Base-by-base conservation (phyloP, 2,113 vertebrate species). In the Crotalus horridus region DNA sequence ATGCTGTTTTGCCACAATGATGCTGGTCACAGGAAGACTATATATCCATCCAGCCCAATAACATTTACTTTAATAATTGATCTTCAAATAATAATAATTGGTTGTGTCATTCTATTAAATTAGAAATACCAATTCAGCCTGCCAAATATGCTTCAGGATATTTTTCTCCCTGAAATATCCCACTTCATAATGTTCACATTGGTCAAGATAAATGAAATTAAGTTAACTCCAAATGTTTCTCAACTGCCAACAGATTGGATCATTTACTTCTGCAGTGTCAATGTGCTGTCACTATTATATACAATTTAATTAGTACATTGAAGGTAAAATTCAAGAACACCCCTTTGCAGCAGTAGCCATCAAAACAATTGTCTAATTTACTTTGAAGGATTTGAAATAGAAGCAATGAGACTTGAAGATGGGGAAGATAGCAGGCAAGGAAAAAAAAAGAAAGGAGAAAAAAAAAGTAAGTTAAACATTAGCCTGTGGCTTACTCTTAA, bases 141-240 rank as follows among this genome's bases (percentile, higher is more conserved):
- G 85, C 23, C 29, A n/a, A 61, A 64, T 46, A 51, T n/a, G n/a
- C 87, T 64, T n/a, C 48, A 26, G 39, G 88, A 69, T 29, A 90
- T 92, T 48, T n/a, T 20, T 17, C 55, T 85, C 11, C 29, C 51
- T 51, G 29, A 56, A 64, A 86, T 59, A 89, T 51, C 10, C 48
- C 24, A 48, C 39, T 94, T 92, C 91, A 39, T 69, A 94, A 24
- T 92, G 51, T 46, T 92, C 88, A 69, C 88, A 87, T 94, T 94
- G 93, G 93, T 94, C 91, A 92, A 56, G 81, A 87, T 90, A 92
- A 94, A 92, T 94, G 88, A 94, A 90, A 94, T 94, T 90, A 94
- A 87, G 39, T 69, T 29, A 92, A 64, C 88, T 55, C 51, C 51
- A 24, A 92, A 94, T 48, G 46, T 90, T 94, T 55, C 33, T 55